Base-by-base conservation (phyloP, 2,113 vertebrate genomes). In the Phrynosoma platyrhinos region DNA sequence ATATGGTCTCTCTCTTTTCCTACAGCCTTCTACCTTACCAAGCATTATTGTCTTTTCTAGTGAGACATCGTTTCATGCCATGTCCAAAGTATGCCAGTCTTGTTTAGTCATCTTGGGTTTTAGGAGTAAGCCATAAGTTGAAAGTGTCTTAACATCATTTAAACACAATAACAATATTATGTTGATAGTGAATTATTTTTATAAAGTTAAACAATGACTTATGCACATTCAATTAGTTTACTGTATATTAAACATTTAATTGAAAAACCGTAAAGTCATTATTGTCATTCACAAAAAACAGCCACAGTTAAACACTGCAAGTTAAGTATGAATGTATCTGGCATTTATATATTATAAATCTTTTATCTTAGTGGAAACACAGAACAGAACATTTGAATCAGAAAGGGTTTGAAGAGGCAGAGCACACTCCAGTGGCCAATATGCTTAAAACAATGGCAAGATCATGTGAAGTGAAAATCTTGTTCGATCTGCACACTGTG, bases 261-360 rank as follows among this genome's bases (percentile, higher is more conserved):
- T 94, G 96, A 95, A 83, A 95, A 93, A 83, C 91, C 95, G 93
- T 94, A 86, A 96, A 96, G 92, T 81, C 87, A 96, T 96, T 96
- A 95, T 64, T 96, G 95, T 92, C 91, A 96, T 92, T 96, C 94
- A 96, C 93, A 92, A 79, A 94, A 47, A 92, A 92, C 94, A 93
- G 92, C 87, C 87, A 91, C 88, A 94, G 90, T 91, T 96, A 90
- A 94, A 94, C 88, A 77, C 85, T 93, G 93, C 90, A 94, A 89
- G 91, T 91, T 95, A 96, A 94, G 86, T 90, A 89, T 90, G 91
- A 96, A 95, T 87, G 93, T 93, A 95, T 91, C 90, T 91, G 77
- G 89, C 87, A 92, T 94, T 64, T 95, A 94, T 83, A 94, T 90
- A 95, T 92, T 93, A 96, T 94, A 81, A 96, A 94, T 91, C 71